Base-by-base conservation (phyloP, 64 coral and sea anemone genomes). In the Actinia equina region DNA sequence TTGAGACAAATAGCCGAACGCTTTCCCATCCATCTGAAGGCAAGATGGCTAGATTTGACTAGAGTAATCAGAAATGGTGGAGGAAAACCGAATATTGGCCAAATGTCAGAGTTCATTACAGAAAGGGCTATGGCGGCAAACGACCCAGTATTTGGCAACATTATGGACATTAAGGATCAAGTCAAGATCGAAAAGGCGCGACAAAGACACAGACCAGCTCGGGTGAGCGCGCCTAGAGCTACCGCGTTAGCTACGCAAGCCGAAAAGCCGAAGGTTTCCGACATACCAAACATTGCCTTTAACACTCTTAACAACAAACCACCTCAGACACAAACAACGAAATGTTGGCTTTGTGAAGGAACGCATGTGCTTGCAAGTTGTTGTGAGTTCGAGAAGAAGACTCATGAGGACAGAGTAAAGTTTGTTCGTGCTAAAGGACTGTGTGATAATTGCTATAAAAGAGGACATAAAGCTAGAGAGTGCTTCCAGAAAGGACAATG, bases 121-220 rank as follows among this genome's bases (percentile, higher is more conserved):
- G 46, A 90, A 30, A 85, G 23, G 17, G 88, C 88, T 41, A 49
- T 59, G 15, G 79, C 86, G 12, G 91, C 86, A 18, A 92, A 83
- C 63, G 77, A 85, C 58, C 88, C 85, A 11, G 79, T 87, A 18
- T 92, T 87, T 83, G 86, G 86, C 7, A 9, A 80, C 42, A 80
- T 80, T 27, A 80, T 80, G 77, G 77, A 80, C 42, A 5, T 18
- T 46, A 80, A 80, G 42, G 42, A 44, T 14, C 45, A 6, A 45
- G 17, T 20, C 4, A 80, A 80, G 43, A 80, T 5, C 11, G 42
- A 44, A 80, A 46, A 11, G 20, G 15, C 43, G 7, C 77, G 15
- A 45, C 77, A 80, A 22, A 80, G 18, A 19, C 13, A 45, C 11
- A 44, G 77, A 80, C 42, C 42, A 51, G 77, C n/a, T 71, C n/a